Percentiles rank a stretch among this genome's conserved stretches.
Evolutionary conservation across 2,888 invertebrate species (phyloP).

Genomic region (Heliconius sara): DNA sequence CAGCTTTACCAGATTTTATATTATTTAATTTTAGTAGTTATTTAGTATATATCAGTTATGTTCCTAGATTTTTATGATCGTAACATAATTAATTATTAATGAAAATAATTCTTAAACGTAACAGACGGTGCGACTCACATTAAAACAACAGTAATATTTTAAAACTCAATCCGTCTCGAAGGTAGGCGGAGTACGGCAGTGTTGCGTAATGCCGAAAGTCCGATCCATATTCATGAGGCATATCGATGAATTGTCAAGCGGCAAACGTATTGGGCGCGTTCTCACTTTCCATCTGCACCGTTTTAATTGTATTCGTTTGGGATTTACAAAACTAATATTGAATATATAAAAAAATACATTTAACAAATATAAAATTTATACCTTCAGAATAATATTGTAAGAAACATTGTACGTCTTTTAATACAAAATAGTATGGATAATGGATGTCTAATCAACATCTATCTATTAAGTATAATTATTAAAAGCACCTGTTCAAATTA

Average conservation of each 20-base stretch:
- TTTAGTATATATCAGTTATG: too few relatives aligned
- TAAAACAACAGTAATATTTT: not conserved
- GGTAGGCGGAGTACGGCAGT: not conserved
- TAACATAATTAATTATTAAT: not conserved
- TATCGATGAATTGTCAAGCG: slow-evolving; percentile 71
- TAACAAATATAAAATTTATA: not conserved
- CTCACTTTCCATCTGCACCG: slow-evolving; percentile 51
- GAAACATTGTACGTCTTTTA: too few relatives aligned
- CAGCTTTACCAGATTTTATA: too few relatives aligned
- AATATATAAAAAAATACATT: not conserved
- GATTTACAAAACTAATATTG: not conserved
- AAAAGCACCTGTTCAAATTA: not conserved
- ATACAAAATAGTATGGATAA: too few relatives aligned
- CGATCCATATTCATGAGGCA: slow-evolving; percentile 76
- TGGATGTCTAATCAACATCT: too few relatives aligned
- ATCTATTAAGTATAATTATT: too few relatives aligned
- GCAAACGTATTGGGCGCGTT: slow-evolving; percentile 47
- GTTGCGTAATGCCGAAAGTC: slow-evolving; percentile 59
- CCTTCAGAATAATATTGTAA: not conserved
- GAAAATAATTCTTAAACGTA: not conserved
- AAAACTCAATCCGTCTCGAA: slow-evolving; percentile 14
- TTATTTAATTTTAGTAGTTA: too few relatives aligned
- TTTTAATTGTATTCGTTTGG: slow-evolving; percentile 42
- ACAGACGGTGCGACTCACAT: slow-evolving; percentile 43
- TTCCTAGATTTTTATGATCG: not conserved